Conservation (phyloP, 2,888 invertebrate species). For the Cremastinae sp. region DNA sequence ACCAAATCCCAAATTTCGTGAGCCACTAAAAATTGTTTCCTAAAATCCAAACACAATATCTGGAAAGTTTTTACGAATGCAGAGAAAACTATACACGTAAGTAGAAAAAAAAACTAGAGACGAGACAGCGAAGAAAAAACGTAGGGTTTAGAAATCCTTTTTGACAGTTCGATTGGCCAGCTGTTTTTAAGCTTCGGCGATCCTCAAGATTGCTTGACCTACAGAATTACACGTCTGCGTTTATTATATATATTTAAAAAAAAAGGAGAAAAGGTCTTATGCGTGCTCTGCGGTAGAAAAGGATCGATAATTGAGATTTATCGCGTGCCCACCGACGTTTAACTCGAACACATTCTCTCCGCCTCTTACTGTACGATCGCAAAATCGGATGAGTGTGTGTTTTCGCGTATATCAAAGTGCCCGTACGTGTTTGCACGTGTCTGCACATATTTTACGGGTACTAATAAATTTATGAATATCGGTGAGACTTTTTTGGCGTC, state of each 20-base stretch:
- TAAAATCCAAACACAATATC: no score
- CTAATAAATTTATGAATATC: no score
- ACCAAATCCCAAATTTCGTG: no score
- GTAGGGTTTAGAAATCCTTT: slow-evolving; percentile 4
- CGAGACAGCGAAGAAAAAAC: slow-evolving; percentile 10
- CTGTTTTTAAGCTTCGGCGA: slow-evolving; percentile 36
- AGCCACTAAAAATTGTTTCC: no score
- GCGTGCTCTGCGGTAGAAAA: slow-evolving; percentile 53
- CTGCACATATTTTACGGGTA: no score
- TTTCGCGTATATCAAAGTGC: no score
- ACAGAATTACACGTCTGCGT: slow-evolving; percentile 13
- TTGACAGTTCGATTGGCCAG: slow-evolving; percentile 13
- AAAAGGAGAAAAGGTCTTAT: background rate
- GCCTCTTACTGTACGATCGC: slow-evolving; percentile 8
- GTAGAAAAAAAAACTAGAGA: background rate
- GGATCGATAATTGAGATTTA: slow-evolving; percentile 72
- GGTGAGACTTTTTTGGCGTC: no score
- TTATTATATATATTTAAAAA: no score
- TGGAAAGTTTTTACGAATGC: no score
- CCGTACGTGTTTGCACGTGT: no score
- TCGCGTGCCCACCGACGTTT: slow-evolving; percentile 63
- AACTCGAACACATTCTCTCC: slow-evolving; percentile 51
- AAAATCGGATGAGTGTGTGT: slow-evolving; percentile 9
- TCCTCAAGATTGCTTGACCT: slow-evolving; percentile 36
- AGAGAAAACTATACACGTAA: background rate